Evolutionary conservation across 2,797 vertebrate species (phyloP).

Genomic region (Melanotaenia nigrans): DNA sequence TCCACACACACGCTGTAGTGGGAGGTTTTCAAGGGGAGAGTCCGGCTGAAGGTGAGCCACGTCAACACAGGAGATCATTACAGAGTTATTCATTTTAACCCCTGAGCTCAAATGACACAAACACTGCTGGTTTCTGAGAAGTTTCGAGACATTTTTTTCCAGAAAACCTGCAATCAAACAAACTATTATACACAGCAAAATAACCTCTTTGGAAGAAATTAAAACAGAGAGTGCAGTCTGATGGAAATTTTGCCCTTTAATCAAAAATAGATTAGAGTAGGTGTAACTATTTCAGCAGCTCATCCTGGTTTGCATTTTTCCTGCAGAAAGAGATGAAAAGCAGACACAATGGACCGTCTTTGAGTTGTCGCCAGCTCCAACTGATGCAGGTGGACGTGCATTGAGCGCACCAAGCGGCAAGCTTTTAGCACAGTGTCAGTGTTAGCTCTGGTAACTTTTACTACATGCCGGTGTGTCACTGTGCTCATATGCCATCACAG

Average conservation of each 20-base stretch:
- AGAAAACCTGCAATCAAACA: background rate
- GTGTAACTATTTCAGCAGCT: constrained; percentile 3
- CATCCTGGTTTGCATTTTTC: constrained; percentile 5
- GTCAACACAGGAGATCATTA: constrained; percentile 53
- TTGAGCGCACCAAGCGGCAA: constrained; percentile 14
- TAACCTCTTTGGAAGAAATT: background rate
- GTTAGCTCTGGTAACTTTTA: constrained; percentile 61
- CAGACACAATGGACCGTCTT: constrained; percentile 33
- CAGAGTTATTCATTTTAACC: constrained; percentile 28
- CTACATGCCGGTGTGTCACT: constrained; percentile 15
- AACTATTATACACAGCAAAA: background rate
- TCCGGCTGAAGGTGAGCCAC: constrained; percentile 56
- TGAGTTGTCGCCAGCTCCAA: constrained; percentile 25
- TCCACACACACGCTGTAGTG: constrained; percentile 6
- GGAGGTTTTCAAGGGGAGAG: constrained; percentile 14
- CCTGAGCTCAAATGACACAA: constrained; percentile 1
- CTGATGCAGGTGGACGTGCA: constrained; percentile 47
- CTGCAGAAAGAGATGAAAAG: constrained; percentile 18
- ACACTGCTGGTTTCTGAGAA: constrained; percentile 26
- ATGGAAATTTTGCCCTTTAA: constrained; percentile 38
- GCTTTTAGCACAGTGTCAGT: constrained; percentile 34
- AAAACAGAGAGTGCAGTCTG: background rate
- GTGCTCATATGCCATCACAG: constrained; percentile 5
- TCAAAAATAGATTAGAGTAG: constrained; percentile 13
- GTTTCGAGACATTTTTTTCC: background rate